Evolutionary conservation across 1,140 invertebrate genomes (phyloP), one percentile per base, ranked within the genome.

Genomic region (Antheraea pernyi): DNA sequence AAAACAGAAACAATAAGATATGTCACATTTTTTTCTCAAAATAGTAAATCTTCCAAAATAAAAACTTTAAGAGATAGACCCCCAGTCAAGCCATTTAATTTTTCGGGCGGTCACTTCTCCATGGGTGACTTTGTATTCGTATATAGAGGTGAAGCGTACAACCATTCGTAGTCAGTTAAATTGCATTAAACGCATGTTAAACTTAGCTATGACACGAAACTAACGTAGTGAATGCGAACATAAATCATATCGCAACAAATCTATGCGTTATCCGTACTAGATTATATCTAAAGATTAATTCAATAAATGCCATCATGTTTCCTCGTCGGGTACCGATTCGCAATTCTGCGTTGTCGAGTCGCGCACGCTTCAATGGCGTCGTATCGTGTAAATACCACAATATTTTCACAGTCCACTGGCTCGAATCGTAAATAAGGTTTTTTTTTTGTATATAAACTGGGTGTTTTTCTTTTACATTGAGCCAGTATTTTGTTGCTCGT

Each of bases 341-440:
- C 60, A 16, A 11, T n/a, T 53, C 46, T 5, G 46, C 5, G 46
- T 53, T 13, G 46, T 11, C 9, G 11, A 63, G n/a, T 30, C 22
- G 7, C 37, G 1, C 30, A 8, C 61, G 37, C 37, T 37, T 63
- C 30, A 63, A 63, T 63, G n/a, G 16, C 36, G 65, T 48, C 48
- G 37, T 37, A 74, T 74, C 66, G 74, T 53, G 46, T 76, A 74
- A 73, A 73, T 68, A 79, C 79, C 77, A 81, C 70, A 79, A 83
- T 75, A 79, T 81, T 83, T 81, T 79, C 71, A 75, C 75, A 75
- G 61, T 30, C 61, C 61, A 63, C 37, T 22, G 61, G 36, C 59
- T 60, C 70, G 58, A n/a, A 37, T 37, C 16, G n/a, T 10, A 37
- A 63, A 63, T 37, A 11, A 63, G 19, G 36, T 63, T 37, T 63